phyloP scores from a whole-genome alignment of 2,888 invertebrate species.

The Automeris io region DNA sequence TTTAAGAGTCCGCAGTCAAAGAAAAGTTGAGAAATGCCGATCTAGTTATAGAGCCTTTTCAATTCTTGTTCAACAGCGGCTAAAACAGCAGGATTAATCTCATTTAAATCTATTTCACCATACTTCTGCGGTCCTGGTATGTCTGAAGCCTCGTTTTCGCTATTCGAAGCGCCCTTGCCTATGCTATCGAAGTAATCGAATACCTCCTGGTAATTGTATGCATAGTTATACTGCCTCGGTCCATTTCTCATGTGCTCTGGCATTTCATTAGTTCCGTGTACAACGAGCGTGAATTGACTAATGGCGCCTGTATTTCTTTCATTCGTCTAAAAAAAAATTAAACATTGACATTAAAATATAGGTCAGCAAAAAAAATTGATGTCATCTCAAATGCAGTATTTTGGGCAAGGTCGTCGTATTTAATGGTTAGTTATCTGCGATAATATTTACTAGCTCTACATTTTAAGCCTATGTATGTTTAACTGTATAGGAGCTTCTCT shows the following conservation, averaged over 20 bases:
- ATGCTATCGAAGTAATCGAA: constrained; percentile 28
- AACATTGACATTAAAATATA: not conserved
- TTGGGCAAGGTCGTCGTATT: too few relatives aligned
- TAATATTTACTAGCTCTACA: too few relatives aligned
- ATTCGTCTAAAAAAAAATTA: constrained; percentile 34
- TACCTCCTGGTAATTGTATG: constrained; percentile 50
- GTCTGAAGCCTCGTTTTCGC: constrained; percentile 25
- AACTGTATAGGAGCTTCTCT: too few relatives aligned
- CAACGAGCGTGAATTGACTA: constrained; percentile 74
- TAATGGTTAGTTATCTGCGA: too few relatives aligned
- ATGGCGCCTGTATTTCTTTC: constrained; percentile 76
- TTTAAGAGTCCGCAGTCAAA: too few relatives aligned
- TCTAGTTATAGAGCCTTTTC: constrained; percentile 51
- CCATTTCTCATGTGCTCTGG: constrained; percentile 80
- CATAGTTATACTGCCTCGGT: constrained; percentile 69
- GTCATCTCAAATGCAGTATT: too few relatives aligned
- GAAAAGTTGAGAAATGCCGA: too few relatives aligned
- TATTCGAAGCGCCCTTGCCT: constrained; percentile 24
- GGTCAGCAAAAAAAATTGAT: not conserved
- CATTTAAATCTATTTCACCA: constrained; percentile 22
- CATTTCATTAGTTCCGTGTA: constrained; percentile 83
- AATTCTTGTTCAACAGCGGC: constrained; percentile 52
- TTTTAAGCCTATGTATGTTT: too few relatives aligned
- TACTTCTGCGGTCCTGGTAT: constrained; percentile 33
- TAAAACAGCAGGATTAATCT: constrained; percentile 35